Conservation (phyloP, 1,140 invertebrate species). For the Daktulosphaira vitifoliae region DNA sequence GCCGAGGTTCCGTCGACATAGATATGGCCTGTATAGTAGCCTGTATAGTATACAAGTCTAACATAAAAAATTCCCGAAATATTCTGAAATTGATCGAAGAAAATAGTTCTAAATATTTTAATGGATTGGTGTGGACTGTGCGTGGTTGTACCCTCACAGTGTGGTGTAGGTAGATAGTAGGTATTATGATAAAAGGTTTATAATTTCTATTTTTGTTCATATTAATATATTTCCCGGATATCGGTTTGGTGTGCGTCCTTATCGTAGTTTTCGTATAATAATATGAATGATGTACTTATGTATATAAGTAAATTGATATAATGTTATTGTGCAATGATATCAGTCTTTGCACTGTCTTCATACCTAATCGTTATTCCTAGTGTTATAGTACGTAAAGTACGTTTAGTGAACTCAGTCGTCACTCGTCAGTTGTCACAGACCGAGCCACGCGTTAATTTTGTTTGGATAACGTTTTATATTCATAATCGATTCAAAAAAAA, state of each 20-base stretch:
- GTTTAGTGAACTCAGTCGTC: constrained; percentile 7
- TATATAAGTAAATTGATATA: constrained; percentile 13
- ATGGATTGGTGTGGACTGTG: constrained; percentile 3
- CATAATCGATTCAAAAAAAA: no score
- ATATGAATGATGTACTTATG: neutral
- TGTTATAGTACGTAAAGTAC: constrained; percentile 1
- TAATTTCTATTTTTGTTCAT: constrained; percentile 6
- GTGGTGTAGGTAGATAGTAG: constrained; percentile 5
- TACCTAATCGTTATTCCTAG: constrained; percentile 9
- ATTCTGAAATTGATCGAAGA: constrained; percentile 6
- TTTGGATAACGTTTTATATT: no score
- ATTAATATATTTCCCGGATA: constrained; percentile 3
- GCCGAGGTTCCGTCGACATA: neutral
- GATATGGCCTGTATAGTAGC: neutral
- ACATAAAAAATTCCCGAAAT: constrained; percentile 3
- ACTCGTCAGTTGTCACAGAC: constrained; percentile 6
- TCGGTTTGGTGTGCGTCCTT: constrained; percentile 10
- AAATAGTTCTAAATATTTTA: constrained; percentile 9
- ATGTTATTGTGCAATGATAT: constrained; percentile 3
- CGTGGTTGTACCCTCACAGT: neutral
- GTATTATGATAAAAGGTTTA: constrained; percentile 13
- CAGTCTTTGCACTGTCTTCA: constrained; percentile 4
- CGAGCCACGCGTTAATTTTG: constrained; percentile 12
- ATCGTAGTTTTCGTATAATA: constrained; percentile 8
- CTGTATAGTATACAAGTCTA: no score